Conservation (phyloP, 2,888 invertebrate species). For the Eugnorisma glareosa region DNA sequence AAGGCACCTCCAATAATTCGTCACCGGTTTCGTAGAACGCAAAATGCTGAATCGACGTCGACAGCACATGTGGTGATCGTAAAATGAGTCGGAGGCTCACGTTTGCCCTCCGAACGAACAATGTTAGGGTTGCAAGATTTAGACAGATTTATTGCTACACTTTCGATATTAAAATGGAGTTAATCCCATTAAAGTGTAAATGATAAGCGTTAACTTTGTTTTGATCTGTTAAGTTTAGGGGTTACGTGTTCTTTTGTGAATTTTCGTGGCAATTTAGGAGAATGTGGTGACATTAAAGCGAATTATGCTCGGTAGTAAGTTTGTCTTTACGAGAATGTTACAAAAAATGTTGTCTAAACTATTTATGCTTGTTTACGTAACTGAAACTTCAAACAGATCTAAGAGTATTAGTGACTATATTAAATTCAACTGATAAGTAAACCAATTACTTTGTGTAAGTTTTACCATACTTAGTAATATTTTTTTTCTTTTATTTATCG, state of each 20-base stretch:
- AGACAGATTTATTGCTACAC: conserved; percentile 50
- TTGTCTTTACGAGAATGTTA: background rate
- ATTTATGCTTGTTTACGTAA: background rate
- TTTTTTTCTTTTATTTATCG: background rate
- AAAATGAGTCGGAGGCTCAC: conserved; percentile 67
- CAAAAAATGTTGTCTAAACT: background rate
- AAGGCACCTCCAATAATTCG: conserved; percentile 73
- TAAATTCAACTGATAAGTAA: background rate
- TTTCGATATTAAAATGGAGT: conserved; percentile 60
- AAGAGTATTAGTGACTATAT: background rate
- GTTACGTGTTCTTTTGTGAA: conserved; percentile 22
- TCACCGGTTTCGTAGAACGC: conserved; percentile 57
- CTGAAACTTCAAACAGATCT: background rate
- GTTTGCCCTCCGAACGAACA: conserved; percentile 56
- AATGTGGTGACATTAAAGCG: background rate
- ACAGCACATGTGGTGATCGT: conserved; percentile 73
- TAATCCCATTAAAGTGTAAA: conserved; percentile 54
- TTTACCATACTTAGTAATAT: background rate
- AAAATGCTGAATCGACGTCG: conserved; percentile 67
- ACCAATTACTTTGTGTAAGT: background rate
- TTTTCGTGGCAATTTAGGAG: conserved; percentile 1
- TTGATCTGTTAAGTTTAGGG: conserved; percentile 41
- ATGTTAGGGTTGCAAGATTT: conserved; percentile 59
- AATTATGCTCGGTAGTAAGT: background rate
- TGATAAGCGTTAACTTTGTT: conserved; percentile 58